Percentiles rank a stretch among this genome's conserved stretches.
Conservation (phyloP, 1,140 invertebrate genomes). For the Stegodyphus mimosarum region DNA sequence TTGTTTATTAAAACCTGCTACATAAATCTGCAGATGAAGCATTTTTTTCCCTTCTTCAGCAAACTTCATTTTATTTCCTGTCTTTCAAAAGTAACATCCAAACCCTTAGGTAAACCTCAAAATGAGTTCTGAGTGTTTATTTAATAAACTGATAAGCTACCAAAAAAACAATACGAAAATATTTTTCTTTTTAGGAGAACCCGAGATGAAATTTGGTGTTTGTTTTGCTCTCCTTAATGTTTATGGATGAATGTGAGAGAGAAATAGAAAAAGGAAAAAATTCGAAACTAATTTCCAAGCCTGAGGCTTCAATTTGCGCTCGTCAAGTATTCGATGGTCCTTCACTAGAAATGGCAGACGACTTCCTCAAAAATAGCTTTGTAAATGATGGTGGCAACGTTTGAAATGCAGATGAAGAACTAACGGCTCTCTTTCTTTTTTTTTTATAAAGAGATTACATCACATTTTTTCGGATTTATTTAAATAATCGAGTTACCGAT, state of each 20-base stretch:
- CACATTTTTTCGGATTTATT: too few relatives aligned
- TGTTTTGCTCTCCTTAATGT: conserved; percentile 51
- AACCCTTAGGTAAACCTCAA: conserved; percentile 39
- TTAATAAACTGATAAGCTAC: conserved; percentile 56
- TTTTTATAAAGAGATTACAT: too few relatives aligned
- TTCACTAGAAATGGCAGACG: background rate
- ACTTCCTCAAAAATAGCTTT: conserved; percentile 12
- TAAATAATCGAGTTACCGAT: too few relatives aligned
- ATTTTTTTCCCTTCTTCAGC: conserved; percentile 29
- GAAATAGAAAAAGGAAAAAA: conserved; percentile 9
- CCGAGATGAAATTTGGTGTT: conserved; percentile 23
- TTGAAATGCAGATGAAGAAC: too few relatives aligned
- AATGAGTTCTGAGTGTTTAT: conserved; percentile 48
- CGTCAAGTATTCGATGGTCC: background rate
- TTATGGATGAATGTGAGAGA: conserved; percentile 41
- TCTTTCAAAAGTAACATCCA: conserved; percentile 51
- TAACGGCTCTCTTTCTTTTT: too few relatives aligned
- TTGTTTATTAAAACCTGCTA: conserved; percentile 46
- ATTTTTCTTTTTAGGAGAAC: conserved; percentile 29
- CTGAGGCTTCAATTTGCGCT: conserved; percentile 6
- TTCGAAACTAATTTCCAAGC: conserved; percentile 42
- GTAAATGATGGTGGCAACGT: conserved; percentile 13
- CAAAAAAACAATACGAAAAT: conserved; percentile 51
- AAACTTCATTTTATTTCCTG: conserved; percentile 42
- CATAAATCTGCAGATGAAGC: conserved; percentile 25